Conservation (phyloP, 2,888 invertebrate species). For the Drosophila differens region DNA sequence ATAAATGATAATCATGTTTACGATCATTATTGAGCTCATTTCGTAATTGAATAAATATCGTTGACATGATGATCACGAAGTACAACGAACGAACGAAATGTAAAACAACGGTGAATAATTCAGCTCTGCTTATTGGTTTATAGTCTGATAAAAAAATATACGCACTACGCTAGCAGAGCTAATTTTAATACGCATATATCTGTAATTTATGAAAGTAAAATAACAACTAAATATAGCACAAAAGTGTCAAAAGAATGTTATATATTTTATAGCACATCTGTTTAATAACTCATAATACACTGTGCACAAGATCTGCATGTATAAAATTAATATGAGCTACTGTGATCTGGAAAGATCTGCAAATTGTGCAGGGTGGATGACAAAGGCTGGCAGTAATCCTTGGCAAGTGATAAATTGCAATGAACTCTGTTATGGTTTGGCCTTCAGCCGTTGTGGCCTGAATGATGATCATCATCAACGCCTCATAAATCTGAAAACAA, state of each 20-base stretch:
- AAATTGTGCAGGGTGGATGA: not conserved
- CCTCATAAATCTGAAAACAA: slow-evolving; percentile 61
- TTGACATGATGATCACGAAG: slow-evolving; percentile 50
- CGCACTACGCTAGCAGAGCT: not conserved
- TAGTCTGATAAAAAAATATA: not conserved
- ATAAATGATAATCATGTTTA: slow-evolving; percentile 1
- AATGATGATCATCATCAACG: slow-evolving; percentile 43
- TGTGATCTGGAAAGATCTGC: not conserved
- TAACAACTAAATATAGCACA: not conserved
- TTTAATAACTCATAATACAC: not conserved
- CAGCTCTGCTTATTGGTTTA: not conserved
- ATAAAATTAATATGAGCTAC: slow-evolving; percentile 3
- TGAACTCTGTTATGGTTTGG: slow-evolving; percentile 68
- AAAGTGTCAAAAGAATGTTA: not conserved
- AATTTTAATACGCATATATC: not conserved
- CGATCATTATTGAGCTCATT: slow-evolving; percentile 4
- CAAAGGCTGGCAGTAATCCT: slow-evolving; percentile 27
- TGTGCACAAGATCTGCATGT: not conserved
- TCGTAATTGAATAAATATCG: slow-evolving; percentile 5
- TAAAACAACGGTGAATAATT: slow-evolving; percentile 1
- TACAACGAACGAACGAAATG: slow-evolving; percentile 13
- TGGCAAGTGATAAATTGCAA: slow-evolving; percentile 63
- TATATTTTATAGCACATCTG: not conserved
- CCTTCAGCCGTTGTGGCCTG: slow-evolving; percentile 62
- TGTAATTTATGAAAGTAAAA: not conserved